Evolutionary conservation across 2,113 vertebrate species (phyloP).

Genomic region (Hystrix brachyura): DNA sequence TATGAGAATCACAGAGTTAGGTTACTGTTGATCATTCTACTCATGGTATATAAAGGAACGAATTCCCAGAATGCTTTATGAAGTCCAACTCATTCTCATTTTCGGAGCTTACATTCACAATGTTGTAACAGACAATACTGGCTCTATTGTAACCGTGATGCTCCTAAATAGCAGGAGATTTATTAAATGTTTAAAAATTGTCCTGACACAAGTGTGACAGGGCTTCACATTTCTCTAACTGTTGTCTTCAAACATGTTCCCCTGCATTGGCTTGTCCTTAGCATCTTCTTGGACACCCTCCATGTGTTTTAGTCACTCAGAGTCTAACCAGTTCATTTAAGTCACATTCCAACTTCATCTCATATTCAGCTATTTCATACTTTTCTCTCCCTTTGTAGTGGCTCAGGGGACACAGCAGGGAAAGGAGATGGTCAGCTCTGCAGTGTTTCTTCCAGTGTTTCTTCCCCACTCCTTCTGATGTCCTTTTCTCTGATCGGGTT

Average conservation of each 20-base stretch:
- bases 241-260: background rate
- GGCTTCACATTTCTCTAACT: background rate
- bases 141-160: no score
- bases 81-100: no score
- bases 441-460: no score
- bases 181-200: background rate
- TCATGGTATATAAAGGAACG: no score
- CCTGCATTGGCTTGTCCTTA: background rate
- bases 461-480: background rate
- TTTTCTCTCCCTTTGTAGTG: background rate
- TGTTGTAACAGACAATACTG: no score
- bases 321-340: background rate
- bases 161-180: no score
- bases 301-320: background rate
- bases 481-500: background rate
- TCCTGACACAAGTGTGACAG: background rate
- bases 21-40: no score
- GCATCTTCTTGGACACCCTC: background rate
- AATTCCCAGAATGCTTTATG: no score
- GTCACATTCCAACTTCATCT: background rate
- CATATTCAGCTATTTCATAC: background rate
- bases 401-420: background rate
- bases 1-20: no score
- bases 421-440: background rate
- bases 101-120: no score